phyloP scores from a whole-genome alignment of 1,140 invertebrate genomes.

The Tyrophagus putrescentiae region DNA sequence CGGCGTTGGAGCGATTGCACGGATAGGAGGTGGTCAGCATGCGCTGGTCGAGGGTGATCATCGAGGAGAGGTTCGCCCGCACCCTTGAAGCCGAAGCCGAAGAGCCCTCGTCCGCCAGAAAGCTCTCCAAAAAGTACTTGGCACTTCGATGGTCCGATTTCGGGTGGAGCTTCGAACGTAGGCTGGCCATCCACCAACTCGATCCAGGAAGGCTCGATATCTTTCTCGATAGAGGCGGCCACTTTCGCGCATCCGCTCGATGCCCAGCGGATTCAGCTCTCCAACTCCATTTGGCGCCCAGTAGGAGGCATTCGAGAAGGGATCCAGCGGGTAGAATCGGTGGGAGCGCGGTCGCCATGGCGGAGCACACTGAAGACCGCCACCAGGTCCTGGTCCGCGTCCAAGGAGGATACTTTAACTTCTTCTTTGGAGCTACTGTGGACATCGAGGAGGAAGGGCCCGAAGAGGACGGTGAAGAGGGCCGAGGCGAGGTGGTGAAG shows the following conservation, averaged over 20 bases:
- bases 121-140: slow-evolving; percentile 5
- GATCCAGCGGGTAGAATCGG: slow-evolving; percentile 19
- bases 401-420: too few species aligned
- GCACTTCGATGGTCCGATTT: slow-evolving; percentile 15
- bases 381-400: too few species aligned
- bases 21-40: slow-evolving; percentile 5
- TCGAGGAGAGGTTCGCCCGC: not conserved
- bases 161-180: slow-evolving; percentile 8
- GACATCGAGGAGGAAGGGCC: too few species aligned
- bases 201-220: slow-evolving; percentile 14
- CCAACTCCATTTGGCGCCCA: slow-evolving; percentile 20
- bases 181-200: not conserved
- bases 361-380: slow-evolving; percentile 11
- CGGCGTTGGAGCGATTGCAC: slow-evolving; percentile 5
- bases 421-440: too few species aligned
- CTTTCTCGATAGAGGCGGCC: slow-evolving; percentile 10
- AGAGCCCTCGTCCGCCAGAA: not conserved
- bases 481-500: too few species aligned
- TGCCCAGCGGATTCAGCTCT: slow-evolving; percentile 14
- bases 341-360: slow-evolving; percentile 22
- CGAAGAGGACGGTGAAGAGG: too few species aligned
- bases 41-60: slow-evolving; percentile 1
- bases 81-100: too few species aligned
- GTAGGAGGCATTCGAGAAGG: slow-evolving; percentile 36
- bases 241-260: slow-evolving; percentile 14